These are phyloP conservation scores for Minunthozetes semirufus DNA, from an alignment of 2,888 invertebrate species.

Conservation along the genomic window DNA sequence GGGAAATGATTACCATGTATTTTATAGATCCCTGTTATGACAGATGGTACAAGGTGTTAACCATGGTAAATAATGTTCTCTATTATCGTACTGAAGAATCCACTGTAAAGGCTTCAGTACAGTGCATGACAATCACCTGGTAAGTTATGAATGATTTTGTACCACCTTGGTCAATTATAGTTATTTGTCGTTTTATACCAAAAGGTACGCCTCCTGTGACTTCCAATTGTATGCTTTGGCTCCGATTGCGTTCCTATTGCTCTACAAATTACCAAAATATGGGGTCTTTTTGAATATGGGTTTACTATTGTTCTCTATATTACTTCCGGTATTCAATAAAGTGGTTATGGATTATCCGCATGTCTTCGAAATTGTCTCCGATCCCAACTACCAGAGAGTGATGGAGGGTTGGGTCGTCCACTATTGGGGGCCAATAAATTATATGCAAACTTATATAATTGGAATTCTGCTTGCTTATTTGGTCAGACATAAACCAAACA, in stretches of 20 bases:
- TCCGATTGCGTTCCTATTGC: constrained; percentile 1
- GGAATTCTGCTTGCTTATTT: background rate
- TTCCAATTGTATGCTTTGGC: constrained; percentile 29
- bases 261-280: constrained; percentile 2
- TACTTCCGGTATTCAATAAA: background rate
- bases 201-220: constrained; percentile 11
- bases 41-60: background rate
- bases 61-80: background rate
- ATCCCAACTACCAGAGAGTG: background rate
- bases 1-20: background rate
- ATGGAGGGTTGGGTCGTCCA: background rate
- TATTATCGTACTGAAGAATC: background rate
- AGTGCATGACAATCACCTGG: background rate
- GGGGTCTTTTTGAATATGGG: background rate
- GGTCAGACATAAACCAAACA: background rate
- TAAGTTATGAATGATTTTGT: no score
- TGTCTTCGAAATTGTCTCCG: background rate
- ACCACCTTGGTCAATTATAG: no score
- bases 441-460: background rate
- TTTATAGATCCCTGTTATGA: background rate
- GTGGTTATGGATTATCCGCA: background rate
- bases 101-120: background rate
- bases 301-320: background rate
- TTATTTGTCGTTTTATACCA: no score
- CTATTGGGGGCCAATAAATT: background rate